Evolutionary conservation across 2,113 vertebrate species (phyloP), one percentile per base, ranked within the genome.

Genomic region (Amblyopsis rosae): DNA sequence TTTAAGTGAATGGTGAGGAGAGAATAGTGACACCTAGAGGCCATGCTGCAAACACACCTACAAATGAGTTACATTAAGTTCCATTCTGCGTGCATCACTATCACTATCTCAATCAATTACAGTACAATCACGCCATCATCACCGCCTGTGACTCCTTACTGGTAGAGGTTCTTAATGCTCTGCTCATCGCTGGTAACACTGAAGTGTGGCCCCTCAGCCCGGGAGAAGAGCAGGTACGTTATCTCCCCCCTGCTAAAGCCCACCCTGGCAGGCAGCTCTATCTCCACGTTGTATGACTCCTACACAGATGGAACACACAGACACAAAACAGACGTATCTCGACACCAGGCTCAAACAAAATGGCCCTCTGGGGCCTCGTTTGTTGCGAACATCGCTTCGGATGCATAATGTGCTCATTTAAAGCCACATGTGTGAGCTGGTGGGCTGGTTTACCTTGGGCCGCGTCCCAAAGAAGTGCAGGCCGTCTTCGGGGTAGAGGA

Each of bases 181-280:
- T 92, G 91, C 78, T 96, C 93, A 0, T 91, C 89, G 72, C 75
- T 94, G 62, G 96, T 95, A 45, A 98, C 65, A 63, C 94, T 95
- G 90, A 95, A 93, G 82, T 91, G 90, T 0, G 92, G 94, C 17
- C 93, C 95, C 0, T 98, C 95, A 0, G 12, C 75, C 60, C 91
- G 90, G 57, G 92, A 94, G 45, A 90, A 80, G 54, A 92, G 12
- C 0, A 91, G 72, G 84, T 91, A 91, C 0, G 91, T 77, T 0
- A 92, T 46, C 9, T 96, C 95, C 17, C 96, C 98, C 80, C 94
- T 73, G 92, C 95, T 95, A 91, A 99, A 98, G 72, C 98, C 98
- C 57, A 96, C 95, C 35, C 96, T 88, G 15, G 96, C 97, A 0
- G 95, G 94, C 60, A 98, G 94, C 77, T 97, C 93, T 6, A 99